Evolutionary conservation across 2,888 invertebrate species (phyloP).

Genomic region (Heliconius hortense): DNA sequence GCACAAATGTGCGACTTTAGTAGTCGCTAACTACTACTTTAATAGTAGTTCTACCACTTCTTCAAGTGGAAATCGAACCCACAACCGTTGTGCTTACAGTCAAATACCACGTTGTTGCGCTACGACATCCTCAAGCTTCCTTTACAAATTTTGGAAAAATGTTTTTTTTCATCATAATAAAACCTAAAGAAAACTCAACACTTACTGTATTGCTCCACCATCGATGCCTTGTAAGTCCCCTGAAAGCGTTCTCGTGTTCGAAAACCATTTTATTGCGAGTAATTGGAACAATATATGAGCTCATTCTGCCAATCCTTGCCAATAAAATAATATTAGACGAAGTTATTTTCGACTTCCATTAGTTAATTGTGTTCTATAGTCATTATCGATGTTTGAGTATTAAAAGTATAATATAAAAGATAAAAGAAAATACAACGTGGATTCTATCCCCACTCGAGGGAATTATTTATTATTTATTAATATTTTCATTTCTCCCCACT

Average conservation of each 20-base stretch:
- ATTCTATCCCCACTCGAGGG: too few species aligned
- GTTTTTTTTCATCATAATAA: not conserved
- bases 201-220: conserved; percentile 13
- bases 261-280: conserved; percentile 44
- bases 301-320: conserved; percentile 31
- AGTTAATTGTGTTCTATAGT: conserved; percentile 23
- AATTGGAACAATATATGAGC: conserved; percentile 43
- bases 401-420: not conserved
- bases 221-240: conserved; percentile 27
- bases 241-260: conserved; percentile 46
- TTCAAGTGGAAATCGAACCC: not conserved
- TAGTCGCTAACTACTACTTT: too few species aligned
- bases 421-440: not conserved
- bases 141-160: not conserved
- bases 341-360: conserved; percentile 32
- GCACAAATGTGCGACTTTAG: not conserved
- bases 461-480: too few species aligned
- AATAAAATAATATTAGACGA: conserved; percentile 37
- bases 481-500: too few species aligned
- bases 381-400: not conserved
- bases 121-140: not conserved
- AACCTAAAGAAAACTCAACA: conserved; percentile 7
- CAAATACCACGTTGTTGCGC: not conserved
- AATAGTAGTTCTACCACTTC: too few species aligned
- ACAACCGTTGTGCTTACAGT: not conserved